These are phyloP conservation scores for Cephus cinctus DNA, from an alignment of 1,140 invertebrate genomes.

Conservation along the genomic window DNA sequence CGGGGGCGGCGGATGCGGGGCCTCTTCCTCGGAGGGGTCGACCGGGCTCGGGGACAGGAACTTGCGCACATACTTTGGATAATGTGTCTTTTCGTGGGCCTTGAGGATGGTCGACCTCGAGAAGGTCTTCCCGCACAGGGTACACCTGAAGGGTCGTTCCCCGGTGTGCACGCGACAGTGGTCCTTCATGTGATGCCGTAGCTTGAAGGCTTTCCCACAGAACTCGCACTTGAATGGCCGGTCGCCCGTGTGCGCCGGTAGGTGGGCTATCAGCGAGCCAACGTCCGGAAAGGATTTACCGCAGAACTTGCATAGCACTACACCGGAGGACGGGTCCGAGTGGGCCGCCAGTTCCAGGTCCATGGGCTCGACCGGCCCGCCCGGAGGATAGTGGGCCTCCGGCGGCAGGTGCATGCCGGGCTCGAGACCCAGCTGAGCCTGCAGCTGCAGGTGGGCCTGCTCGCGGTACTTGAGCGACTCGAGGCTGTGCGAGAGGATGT, in stretches of 20 bases:
- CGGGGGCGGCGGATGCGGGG: constrained; percentile 57
- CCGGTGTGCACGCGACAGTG: constrained; percentile 89
- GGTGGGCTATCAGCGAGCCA: constrained; percentile 78
- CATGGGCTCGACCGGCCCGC: constrained; percentile 52
- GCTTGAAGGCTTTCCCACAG: constrained; percentile 87
- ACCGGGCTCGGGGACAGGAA: constrained; percentile 82
- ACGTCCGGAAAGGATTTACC: constrained; percentile 88
- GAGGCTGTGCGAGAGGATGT: constrained; percentile 83
- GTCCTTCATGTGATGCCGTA: constrained; percentile 90
- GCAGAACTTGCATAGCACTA: constrained; percentile 86
- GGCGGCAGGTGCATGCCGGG: constrained; percentile 48
- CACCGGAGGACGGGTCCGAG: constrained; percentile 65
- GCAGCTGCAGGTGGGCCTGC: constrained; percentile 57
- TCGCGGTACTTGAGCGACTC: constrained; percentile 83
- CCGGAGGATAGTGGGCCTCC: constrained; percentile 54
- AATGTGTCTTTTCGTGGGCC: constrained; percentile 89
- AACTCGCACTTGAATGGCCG: constrained; percentile 88
- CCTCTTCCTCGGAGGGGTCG: constrained; percentile 74
- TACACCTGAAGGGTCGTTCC: constrained; percentile 84
- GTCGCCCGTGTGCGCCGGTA: constrained; percentile 86
- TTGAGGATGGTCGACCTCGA: constrained; percentile 86
- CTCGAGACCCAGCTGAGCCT: constrained; percentile 47
- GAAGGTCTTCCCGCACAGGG: constrained; percentile 86
- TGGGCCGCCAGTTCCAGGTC: constrained; percentile 54
- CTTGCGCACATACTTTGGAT: constrained; percentile 84